Conservation (phyloP, 2,797 vertebrate species). For the Bradypus variegatus region DNA sequence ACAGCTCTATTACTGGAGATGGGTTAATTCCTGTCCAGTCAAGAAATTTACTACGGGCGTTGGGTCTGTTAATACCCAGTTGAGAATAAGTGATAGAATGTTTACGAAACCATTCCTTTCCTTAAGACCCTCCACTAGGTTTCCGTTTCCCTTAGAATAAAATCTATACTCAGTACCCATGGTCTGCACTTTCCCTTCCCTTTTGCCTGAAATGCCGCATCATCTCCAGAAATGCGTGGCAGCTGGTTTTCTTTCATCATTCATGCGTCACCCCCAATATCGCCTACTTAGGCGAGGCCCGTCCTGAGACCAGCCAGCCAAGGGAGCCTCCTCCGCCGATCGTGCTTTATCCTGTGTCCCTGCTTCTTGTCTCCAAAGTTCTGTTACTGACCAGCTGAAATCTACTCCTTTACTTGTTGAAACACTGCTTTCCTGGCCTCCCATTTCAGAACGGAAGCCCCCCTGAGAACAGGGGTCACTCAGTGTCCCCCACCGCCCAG, state of each 20-base stretch:
- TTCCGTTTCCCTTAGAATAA: neutral
- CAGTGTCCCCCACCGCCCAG: neutral
- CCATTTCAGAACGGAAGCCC: neutral
- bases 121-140: neutral
- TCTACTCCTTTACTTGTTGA: neutral
- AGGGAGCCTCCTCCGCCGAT: fast-evolving
- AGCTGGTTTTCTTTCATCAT: neutral
- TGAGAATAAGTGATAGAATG: neutral
- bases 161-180: neutral
- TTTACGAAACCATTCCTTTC: neutral
- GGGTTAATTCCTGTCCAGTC: neutral
- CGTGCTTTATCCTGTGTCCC: fast-evolving
- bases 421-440: neutral
- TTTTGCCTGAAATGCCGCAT: neutral
- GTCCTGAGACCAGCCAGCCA: neutral
- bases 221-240: neutral
- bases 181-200: neutral
- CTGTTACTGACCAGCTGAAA: neutral
- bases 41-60: neutral
- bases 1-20: neutral
- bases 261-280: neutral
- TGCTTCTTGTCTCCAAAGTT: neutral
- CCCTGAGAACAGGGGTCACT: neutral
- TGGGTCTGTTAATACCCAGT: too few species aligned
- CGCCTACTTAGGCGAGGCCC: neutral